phyloP scores from a whole-genome alignment of 2,888 invertebrate genomes.

The Netelia melanura region DNA sequence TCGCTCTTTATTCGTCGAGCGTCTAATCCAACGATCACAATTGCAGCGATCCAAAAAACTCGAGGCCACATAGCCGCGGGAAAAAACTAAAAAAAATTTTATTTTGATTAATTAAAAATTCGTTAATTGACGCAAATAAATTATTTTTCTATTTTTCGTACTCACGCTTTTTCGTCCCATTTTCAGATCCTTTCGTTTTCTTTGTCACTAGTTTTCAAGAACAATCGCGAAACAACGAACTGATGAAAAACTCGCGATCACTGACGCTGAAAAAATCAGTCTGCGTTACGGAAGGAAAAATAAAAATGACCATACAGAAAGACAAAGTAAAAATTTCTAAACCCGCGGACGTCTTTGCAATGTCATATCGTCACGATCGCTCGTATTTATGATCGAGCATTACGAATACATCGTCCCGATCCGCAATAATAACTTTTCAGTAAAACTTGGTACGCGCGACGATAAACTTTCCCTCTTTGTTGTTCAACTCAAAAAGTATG shows the following conservation, averaged over 20 bases:
- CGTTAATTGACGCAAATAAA: not conserved
- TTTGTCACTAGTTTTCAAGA: not conserved
- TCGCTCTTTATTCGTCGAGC: conserved; percentile 64
- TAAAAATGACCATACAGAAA: not conserved
- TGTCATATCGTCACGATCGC: not conserved
- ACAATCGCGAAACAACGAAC: not conserved
- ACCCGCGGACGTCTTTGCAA: not conserved
- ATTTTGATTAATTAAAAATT: not conserved
- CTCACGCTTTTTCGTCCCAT: conserved; percentile 56
- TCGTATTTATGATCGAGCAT: not conserved
- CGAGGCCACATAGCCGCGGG: not conserved
- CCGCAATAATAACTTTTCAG: not conserved
- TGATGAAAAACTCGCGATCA: not conserved
- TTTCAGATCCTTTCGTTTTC: not conserved
- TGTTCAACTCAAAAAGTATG: no score
- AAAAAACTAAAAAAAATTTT: conserved; percentile 12
- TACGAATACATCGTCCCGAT: not conserved
- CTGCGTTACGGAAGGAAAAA: not conserved
- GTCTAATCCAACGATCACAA: conserved; percentile 21
- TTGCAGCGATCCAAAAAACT: not conserved
- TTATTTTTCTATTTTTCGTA: conserved; percentile 19
- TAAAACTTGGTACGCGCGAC: not conserved
- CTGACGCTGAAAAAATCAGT: not conserved
- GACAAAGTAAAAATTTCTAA: not conserved
- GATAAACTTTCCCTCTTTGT: no score